Evolutionary conservation across 2,888 invertebrate genomes (phyloP).

Genomic region (Agrotis segetum): DNA sequence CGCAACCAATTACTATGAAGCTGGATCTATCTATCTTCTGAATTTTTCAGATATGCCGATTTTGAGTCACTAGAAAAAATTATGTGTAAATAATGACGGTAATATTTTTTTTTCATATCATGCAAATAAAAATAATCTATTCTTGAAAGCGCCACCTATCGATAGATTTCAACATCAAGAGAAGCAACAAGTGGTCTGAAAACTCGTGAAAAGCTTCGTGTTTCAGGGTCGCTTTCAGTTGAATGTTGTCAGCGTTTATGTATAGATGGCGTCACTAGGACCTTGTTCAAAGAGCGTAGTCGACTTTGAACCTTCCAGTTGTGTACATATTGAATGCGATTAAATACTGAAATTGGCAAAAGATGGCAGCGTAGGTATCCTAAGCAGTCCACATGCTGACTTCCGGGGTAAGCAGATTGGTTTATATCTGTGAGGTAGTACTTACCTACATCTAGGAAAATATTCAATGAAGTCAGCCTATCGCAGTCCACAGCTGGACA

Average conservation of each 20-base stretch:
- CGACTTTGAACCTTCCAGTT: neutral
- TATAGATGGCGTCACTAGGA: conserved; percentile 48
- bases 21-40: too few relatives aligned
- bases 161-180: neutral
- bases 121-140: neutral
- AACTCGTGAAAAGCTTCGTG: conserved; percentile 21
- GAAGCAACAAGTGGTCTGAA: conserved; percentile 24
- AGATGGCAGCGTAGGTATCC: conserved; percentile 32
- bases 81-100: too few relatives aligned
- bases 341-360: neutral
- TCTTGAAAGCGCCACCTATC: conserved; percentile 39
- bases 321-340: too few relatives aligned
- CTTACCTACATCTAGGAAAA: too few relatives aligned
- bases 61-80: too few relatives aligned
- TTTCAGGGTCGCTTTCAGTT: conserved; percentile 47
- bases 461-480: too few relatives aligned
- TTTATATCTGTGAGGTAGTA: too few relatives aligned
- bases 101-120: too few relatives aligned
- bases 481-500: too few relatives aligned
- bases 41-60: too few relatives aligned
- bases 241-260: neutral
- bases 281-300: neutral
- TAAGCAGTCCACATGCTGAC: neutral
- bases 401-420: neutral
- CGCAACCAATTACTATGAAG: too few relatives aligned